A percentile compares a stretch with the other conserved stretches of the same genome.
Evolutionary conservation across 1,140 invertebrate genomes (phyloP).

Genomic region (Melanaphis sacchari): DNA sequence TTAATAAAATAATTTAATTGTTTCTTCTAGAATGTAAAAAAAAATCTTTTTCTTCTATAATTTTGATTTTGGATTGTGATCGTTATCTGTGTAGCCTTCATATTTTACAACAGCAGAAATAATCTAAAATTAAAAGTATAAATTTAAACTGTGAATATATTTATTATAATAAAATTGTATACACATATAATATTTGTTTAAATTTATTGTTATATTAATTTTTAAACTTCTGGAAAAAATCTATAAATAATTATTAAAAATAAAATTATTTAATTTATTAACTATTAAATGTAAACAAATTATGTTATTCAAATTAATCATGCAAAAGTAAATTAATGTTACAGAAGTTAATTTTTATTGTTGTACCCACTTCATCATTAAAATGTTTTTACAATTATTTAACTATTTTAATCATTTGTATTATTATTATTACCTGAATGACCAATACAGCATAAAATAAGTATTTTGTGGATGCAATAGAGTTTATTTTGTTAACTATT

Average conservation of each 20-base stretch:
- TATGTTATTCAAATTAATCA: background rate
- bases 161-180: background rate
- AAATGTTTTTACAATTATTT: background rate
- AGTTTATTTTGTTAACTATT: background rate
- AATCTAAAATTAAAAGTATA: constrained; percentile 13
- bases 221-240: background rate
- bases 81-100: constrained; percentile 22
- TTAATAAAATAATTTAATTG: background rate
- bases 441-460: constrained; percentile 6
- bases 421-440: constrained; percentile 32
- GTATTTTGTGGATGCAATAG: background rate
- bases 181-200: background rate
- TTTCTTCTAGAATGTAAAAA: background rate
- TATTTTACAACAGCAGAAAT: constrained; percentile 22
- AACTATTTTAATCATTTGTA: background rate
- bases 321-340: background rate
- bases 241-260: background rate
- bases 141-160: background rate
- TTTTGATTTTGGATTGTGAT: background rate
- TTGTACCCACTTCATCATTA: background rate
- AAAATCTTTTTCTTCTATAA: background rate
- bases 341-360: background rate
- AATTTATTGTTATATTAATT: background rate
- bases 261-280: background rate
- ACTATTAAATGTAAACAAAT: background rate